A percentile compares a stretch with the other conserved stretches of the same genome.
Conservation (phyloP, 2,888 invertebrate genomes). For the Melanophora roralis region DNA sequence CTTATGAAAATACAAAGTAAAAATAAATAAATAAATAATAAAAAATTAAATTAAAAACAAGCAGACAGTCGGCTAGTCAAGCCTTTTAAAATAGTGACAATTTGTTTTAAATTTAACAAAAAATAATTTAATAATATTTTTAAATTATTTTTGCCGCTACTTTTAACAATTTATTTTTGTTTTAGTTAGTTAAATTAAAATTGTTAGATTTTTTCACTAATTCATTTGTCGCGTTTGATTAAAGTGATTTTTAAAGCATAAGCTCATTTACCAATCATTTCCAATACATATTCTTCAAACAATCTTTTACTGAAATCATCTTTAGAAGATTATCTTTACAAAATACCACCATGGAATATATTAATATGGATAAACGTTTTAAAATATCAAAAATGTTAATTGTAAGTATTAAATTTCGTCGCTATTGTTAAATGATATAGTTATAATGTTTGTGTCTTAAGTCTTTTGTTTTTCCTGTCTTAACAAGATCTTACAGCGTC, state of each 20-base stretch:
- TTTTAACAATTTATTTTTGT: no score
- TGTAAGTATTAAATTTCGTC: conserved; percentile 65
- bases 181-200: no score
- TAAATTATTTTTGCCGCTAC: no score
- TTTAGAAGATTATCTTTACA: background rate
- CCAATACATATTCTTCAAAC: background rate
- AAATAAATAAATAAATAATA: background rate
- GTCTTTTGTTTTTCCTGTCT: conserved; percentile 18
- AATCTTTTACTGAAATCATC: background rate
- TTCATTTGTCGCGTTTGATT: no score
- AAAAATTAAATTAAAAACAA: conserved; percentile 12
- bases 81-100: conserved; percentile 1
- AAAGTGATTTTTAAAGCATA: background rate
- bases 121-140: conserved; percentile 6
- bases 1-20: background rate
- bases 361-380: conserved; percentile 70
- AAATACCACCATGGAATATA: conserved; percentile 62
- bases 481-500: background rate
- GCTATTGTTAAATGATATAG: background rate
- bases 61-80: background rate
- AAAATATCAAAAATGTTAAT: conserved; percentile 69
- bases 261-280: no score
- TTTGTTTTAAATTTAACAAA: conserved; percentile 6
- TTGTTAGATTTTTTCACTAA: no score
- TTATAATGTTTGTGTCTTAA: conserved; percentile 39